phyloP scores from a whole-genome alignment of 2,797 vertebrate genomes.

The Brachyalestes nurse region DNA sequence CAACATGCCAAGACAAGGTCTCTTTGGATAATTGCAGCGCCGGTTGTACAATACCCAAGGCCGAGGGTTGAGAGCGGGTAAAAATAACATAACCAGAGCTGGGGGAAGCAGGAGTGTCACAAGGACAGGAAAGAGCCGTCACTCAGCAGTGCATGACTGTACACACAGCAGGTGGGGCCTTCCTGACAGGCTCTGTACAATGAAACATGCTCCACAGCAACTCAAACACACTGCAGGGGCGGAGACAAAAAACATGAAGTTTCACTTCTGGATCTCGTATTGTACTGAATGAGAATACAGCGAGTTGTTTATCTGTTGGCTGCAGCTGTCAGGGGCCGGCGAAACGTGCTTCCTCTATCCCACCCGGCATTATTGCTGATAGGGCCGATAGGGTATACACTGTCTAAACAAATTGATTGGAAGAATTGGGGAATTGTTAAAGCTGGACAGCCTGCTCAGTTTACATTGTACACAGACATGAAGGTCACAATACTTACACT shows the following conservation, averaged over 20 bases:
- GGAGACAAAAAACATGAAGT: not conserved
- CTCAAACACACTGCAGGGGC: not conserved
- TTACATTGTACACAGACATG: not conserved
- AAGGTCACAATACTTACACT: not conserved
- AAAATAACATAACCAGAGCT: slow-evolving; percentile 31
- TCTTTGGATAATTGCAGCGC: slow-evolving; percentile 30
- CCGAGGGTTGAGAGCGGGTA: not conserved
- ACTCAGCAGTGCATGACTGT: slow-evolving; percentile 25
- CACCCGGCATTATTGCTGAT: not conserved
- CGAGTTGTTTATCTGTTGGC: slow-evolving; percentile 21
- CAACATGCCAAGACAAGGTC: slow-evolving; percentile 26
- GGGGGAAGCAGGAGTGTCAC: slow-evolving; percentile 29
- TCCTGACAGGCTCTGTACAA: slow-evolving; percentile 20
- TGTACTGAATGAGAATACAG: slow-evolving; percentile 13
- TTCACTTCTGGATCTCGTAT: not conserved
- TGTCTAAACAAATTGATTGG: slow-evolving; percentile 5
- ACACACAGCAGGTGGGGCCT: slow-evolving; percentile 35
- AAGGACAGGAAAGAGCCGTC: slow-evolving; percentile 38
- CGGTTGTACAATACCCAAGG: slow-evolving; percentile 4
- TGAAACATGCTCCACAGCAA: slow-evolving; percentile 14
- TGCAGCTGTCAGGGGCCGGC: slow-evolving; percentile 24
- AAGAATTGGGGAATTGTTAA: not conserved
- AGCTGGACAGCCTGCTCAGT: not conserved
- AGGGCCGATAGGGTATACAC: not conserved
- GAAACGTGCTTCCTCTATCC: slow-evolving; percentile 19